Conservation (phyloP, 2,888 invertebrate genomes). For the Eremobia ochroleuca region DNA sequence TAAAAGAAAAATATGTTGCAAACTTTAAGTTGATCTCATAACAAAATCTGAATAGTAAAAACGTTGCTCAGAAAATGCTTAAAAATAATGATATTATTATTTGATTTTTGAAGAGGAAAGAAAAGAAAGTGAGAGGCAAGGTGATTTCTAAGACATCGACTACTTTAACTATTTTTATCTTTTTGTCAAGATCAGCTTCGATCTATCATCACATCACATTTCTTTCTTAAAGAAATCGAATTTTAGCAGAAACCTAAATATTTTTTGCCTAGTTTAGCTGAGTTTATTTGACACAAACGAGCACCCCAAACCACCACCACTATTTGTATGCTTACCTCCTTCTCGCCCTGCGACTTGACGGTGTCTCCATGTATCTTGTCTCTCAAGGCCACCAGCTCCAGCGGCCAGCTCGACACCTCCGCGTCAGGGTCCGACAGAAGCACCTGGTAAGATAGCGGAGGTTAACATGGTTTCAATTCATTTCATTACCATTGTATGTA, state of each 20-base stretch:
- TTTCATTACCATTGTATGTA: too few relatives aligned
- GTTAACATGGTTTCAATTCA: background rate
- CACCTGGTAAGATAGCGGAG: conserved; percentile 86
- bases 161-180: background rate
- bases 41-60: background rate
- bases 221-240: background rate
- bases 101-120: too few relatives aligned
- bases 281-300: background rate
- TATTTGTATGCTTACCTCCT: conserved; percentile 88
- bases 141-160: background rate
- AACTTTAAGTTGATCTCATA: background rate
- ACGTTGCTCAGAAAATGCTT: background rate
- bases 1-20: background rate
- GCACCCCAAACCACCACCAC: background rate
- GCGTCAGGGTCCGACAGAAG: conserved; percentile 93
- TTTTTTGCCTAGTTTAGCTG: background rate
- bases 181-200: background rate
- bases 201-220: background rate
- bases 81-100: background rate
- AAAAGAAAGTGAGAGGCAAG: too few relatives aligned
- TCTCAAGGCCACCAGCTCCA: conserved; percentile 93
- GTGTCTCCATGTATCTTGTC: conserved; percentile 93
- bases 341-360: conserved; percentile 84
- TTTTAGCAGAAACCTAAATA: background rate
- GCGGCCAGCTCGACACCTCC: conserved; percentile 94